These are phyloP conservation scores for Cololabis saira DNA, from an alignment of 2,113 vertebrate genomes.

Conservation along the genomic window DNA sequence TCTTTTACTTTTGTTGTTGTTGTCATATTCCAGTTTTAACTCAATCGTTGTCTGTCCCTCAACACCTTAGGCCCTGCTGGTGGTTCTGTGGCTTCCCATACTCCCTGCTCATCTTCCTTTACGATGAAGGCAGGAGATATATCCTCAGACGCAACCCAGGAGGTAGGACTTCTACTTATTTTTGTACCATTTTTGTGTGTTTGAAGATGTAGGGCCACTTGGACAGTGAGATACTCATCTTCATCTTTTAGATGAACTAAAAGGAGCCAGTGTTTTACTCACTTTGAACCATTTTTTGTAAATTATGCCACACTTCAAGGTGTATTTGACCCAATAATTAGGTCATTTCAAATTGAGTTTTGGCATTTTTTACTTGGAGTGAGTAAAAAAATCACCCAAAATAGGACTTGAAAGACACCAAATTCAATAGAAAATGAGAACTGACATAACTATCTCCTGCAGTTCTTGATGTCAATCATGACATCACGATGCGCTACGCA, in stretches of 20 bases:
- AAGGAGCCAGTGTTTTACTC: background rate
- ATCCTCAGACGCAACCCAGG: slow-evolving; percentile 83
- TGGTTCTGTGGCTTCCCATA: slow-evolving; percentile 87
- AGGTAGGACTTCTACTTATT: slow-evolving; percentile 66
- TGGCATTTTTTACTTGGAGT: no score
- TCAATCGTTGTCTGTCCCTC: slow-evolving; percentile 15
- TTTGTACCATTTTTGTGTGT: background rate
- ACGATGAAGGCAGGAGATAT: slow-evolving; percentile 84
- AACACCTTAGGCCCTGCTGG: slow-evolving; percentile 76
- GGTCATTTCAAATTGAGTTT: no score
- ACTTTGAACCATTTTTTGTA: no score
- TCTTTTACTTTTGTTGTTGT: background rate
- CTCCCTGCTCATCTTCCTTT: slow-evolving; percentile 83
- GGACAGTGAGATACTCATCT: background rate
- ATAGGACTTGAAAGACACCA: no score
- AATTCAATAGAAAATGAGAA: no score
- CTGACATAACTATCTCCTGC: no score
- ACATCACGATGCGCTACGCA: no score
- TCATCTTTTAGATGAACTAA: background rate
- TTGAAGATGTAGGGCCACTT: background rate
- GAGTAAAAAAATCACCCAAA: no score
- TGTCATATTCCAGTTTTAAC: background rate
- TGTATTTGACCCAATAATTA: no score
- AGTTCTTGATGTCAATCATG: no score
- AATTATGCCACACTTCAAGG: no score